phyloP scores from a whole-genome alignment of 1,140 invertebrate genomes.

The Bombus sylvicola region DNA sequence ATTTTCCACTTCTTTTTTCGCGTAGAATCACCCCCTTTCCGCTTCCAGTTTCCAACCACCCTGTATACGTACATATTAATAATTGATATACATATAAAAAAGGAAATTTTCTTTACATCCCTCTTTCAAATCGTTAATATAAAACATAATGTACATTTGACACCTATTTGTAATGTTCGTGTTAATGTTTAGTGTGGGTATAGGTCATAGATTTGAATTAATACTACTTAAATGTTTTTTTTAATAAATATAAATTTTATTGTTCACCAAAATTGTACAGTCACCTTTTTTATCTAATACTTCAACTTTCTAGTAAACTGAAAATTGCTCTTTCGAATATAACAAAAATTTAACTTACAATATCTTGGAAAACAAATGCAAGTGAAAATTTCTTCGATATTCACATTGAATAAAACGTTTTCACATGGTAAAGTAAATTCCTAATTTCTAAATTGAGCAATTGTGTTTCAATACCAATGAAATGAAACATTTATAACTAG shows the following conservation, averaged over 20 bases:
- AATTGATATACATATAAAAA: neutral
- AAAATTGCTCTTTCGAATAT: neutral
- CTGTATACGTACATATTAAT: neutral
- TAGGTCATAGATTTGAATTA: neutral
- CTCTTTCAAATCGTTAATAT: neutral
- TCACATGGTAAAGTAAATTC: neutral
- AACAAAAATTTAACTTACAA: neutral
- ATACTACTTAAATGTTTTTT: neutral
- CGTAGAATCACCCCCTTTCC: too few species aligned
- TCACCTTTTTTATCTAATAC: neutral
- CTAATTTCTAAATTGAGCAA: constrained; percentile 27
- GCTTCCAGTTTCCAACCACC: too few species aligned
- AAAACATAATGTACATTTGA: neutral
- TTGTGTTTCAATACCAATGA: constrained; percentile 1
- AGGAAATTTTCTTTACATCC: neutral
- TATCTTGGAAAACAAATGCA: constrained; percentile 29
- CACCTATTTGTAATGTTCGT: too few species aligned
- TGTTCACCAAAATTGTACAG: constrained; percentile 17
- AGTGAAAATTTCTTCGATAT: neutral
- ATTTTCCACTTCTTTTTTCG: too few species aligned
- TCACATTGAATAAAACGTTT: neutral
- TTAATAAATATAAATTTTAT: constrained; percentile 39
- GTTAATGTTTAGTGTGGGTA: too few species aligned
- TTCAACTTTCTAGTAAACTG: neutral
- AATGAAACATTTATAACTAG: constrained; percentile 9